phyloP scores from a whole-genome alignment of 2,113 vertebrate species.

The Madoqua kirkii region DNA sequence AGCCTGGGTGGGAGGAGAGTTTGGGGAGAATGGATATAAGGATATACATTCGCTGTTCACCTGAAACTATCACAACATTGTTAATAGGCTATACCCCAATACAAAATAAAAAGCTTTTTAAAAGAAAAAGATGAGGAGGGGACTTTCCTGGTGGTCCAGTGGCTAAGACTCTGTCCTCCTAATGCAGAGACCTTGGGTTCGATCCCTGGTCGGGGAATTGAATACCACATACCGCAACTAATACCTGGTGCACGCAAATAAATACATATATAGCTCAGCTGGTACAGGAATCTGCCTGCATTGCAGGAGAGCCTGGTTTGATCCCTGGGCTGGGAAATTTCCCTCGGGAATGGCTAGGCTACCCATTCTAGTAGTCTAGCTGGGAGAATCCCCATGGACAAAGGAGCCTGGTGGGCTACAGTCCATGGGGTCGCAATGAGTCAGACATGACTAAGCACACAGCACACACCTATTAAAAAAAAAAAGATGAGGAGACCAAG shows the following conservation, averaged over 20 bases:
- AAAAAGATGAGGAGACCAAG: background rate
- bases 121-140: background rate
- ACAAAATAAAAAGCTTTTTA: background rate
- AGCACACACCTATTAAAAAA: background rate
- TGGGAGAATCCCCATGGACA: background rate
- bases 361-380: background rate
- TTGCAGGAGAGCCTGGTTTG: background rate
- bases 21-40: background rate
- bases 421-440: background rate
- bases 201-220: background rate
- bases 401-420: background rate
- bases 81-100: background rate
- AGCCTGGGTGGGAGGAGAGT: background rate
- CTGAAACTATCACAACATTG: background rate
- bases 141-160: background rate
- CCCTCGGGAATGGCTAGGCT: background rate
- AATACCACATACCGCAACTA: background rate
- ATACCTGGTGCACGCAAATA: background rate
- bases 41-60: background rate
- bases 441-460: background rate
- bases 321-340: background rate
- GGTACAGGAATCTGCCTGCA: background rate
- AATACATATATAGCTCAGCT: background rate
- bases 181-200: background rate
- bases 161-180: background rate